These are phyloP conservation scores for Desmodus rotundus DNA, from an alignment of 2,113 vertebrate species.

Conservation along the genomic window DNA sequence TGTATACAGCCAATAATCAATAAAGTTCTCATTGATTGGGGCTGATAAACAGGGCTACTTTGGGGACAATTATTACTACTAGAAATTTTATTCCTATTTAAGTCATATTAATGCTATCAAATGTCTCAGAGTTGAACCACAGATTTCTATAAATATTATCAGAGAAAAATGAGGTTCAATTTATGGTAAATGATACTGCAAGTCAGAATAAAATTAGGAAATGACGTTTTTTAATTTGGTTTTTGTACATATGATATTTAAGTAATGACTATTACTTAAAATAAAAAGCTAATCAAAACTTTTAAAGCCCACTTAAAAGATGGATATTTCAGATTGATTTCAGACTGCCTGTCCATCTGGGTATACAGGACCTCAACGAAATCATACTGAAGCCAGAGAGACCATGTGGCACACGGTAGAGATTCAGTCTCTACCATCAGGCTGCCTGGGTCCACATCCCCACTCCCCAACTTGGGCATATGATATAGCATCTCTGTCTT, in stretches of 20 bases:
- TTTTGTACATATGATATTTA: neutral
- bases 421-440: neutral
- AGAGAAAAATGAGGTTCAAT: neutral
- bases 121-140: neutral
- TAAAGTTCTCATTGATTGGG: neutral
- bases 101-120: neutral
- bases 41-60: neutral
- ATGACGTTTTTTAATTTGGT: neutral
- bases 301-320: neutral
- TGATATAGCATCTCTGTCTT: neutral
- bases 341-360: neutral
- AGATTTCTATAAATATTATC: neutral
- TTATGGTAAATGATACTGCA: neutral
- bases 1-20: neutral
- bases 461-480: neutral
- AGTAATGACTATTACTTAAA: neutral
- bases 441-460: neutral
- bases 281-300: neutral
- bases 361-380: neutral
- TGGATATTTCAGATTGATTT: neutral
- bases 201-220: neutral
- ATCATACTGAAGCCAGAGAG: neutral
- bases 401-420: neutral
- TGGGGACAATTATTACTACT: neutral
- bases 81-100: neutral